Evolutionary conservation across 2,113 vertebrate genomes (phyloP).

Genomic region (Cavia aperea): DNA sequence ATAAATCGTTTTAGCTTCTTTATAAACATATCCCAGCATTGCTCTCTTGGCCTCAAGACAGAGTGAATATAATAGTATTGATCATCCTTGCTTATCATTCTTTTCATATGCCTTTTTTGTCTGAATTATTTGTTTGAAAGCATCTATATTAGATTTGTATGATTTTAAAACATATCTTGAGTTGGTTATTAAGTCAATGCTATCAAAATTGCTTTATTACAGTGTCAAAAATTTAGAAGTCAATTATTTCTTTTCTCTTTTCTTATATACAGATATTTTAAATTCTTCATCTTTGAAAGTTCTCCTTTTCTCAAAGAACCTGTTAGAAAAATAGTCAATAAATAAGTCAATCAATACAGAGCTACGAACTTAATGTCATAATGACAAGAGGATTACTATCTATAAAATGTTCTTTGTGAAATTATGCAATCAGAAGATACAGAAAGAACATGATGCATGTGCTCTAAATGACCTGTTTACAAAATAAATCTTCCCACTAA

Average conservation of each 20-base stretch:
- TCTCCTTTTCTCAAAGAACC: constrained; percentile 29
- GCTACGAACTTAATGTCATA: neutral
- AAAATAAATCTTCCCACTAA: constrained; percentile 16
- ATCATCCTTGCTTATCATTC: constrained; percentile 33
- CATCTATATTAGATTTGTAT: neutral
- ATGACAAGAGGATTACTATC: neutral
- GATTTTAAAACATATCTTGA: constrained; percentile 45
- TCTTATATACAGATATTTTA: constrained; percentile 19
- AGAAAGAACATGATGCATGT: neutral
- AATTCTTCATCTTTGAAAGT: constrained; percentile 13
- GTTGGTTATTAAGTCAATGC: constrained; percentile 48
- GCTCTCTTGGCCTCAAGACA: neutral
- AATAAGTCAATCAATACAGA: constrained; percentile 36
- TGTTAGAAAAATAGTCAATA: constrained; percentile 37
- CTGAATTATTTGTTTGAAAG: constrained; percentile 35
- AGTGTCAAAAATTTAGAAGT: constrained; percentile 5
- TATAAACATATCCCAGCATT: constrained; percentile 17
- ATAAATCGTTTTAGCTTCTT: neutral
- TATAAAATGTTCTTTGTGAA: constrained; percentile 30
- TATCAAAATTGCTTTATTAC: constrained; percentile 27
- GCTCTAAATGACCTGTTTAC: constrained; percentile 26
- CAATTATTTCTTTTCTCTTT: constrained; percentile 20
- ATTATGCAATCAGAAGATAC: neutral
- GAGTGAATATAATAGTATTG: constrained; percentile 31
- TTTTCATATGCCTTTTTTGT: constrained; percentile 16